A percentile compares a stretch with the other conserved stretches of the same genome.
Conservation (phyloP, 92 coral and sea anemone species). For the Anthopleura xanthogrammica region DNA sequence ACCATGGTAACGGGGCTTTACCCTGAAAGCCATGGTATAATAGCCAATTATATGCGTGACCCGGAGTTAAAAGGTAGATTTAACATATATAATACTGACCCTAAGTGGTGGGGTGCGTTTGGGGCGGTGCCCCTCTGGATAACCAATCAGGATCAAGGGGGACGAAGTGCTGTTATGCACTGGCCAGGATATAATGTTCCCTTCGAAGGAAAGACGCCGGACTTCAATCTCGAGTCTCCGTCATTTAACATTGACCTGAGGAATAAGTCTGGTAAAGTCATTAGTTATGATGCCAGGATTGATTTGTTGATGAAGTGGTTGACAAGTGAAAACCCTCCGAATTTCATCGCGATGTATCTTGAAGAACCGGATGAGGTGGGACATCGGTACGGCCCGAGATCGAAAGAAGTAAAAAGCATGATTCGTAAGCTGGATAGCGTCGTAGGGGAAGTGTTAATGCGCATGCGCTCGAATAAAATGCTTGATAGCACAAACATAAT, state of each 20-base stretch:
- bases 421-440: slow-evolving; percentile 58
- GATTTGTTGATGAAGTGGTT: slow-evolving; percentile 69
- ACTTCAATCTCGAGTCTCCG: slow-evolving; percentile 39
- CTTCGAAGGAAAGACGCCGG: slow-evolving; percentile 55
- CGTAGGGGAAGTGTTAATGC: slow-evolving; percentile 59
- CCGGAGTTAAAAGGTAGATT: slow-evolving; percentile 57
- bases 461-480: slow-evolving; percentile 33
- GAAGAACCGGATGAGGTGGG: slow-evolving; percentile 80
- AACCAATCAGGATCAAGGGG: slow-evolving; percentile 81
- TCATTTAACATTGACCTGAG: slow-evolving; percentile 50
- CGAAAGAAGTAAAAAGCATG: slow-evolving; percentile 39
- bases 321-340: slow-evolving; percentile 69
- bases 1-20: slow-evolving; percentile 86
- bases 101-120: slow-evolving; percentile 78
- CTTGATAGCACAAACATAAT: slow-evolving; percentile 69
- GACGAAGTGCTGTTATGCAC: slow-evolving; percentile 71
- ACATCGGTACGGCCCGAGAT: slow-evolving; percentile 58
- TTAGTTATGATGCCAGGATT: slow-evolving; percentile 58
- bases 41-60: slow-evolving; percentile 83
- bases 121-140: slow-evolving; percentile 87
- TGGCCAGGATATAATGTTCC: slow-evolving; percentile 91
- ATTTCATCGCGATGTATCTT: slow-evolving; percentile 76
- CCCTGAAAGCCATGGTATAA: slow-evolving; percentile 88
- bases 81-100: slow-evolving; percentile 61
- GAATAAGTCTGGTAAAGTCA: slow-evolving; percentile 51